phyloP scores from a whole-genome alignment of 2,888 invertebrate species.

The Notodonta ziczac region DNA sequence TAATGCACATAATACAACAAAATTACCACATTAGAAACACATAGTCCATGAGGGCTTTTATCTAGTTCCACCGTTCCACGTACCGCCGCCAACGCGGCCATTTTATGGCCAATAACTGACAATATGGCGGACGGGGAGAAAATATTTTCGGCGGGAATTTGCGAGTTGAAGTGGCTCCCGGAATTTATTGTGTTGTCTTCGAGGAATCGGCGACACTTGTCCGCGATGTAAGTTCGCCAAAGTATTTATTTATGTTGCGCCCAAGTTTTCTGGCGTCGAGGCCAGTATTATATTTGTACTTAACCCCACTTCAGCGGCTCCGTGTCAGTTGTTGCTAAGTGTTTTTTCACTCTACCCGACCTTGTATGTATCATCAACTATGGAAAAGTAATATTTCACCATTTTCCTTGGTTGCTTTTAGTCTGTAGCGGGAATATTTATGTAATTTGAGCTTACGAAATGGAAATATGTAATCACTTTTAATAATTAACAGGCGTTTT shows the following conservation, averaged over 20 bases:
- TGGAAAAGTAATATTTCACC: neutral
- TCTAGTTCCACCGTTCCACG: neutral
- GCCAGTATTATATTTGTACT: conserved; percentile 22
- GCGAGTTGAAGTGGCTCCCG: conserved; percentile 35
- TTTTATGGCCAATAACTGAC: conserved; percentile 66
- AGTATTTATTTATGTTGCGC: conserved; percentile 41
- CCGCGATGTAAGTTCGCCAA: conserved; percentile 24
- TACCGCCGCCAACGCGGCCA: conserved; percentile 16
- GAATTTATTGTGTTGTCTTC: conserved; percentile 46
- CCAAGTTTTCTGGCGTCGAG: conserved; percentile 36
- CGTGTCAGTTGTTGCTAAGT: conserved; percentile 10
- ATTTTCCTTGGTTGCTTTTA: neutral
- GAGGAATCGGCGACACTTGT: conserved; percentile 33
- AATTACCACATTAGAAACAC: conserved; percentile 1
- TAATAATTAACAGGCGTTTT: no score
- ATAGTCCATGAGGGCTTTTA: neutral
- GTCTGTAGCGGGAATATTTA: neutral
- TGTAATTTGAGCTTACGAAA: neutral
- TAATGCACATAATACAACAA: neutral
- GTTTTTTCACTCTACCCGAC: conserved; percentile 4
- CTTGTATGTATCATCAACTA: neutral
- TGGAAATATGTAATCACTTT: neutral
- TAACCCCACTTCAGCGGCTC: conserved; percentile 22
- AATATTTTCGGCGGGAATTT: conserved; percentile 54
- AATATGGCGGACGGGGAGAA: conserved; percentile 60